phyloP scores from a whole-genome alignment of 1,140 invertebrate genomes.

The Mycetomoellerius zeteki region DNA sequence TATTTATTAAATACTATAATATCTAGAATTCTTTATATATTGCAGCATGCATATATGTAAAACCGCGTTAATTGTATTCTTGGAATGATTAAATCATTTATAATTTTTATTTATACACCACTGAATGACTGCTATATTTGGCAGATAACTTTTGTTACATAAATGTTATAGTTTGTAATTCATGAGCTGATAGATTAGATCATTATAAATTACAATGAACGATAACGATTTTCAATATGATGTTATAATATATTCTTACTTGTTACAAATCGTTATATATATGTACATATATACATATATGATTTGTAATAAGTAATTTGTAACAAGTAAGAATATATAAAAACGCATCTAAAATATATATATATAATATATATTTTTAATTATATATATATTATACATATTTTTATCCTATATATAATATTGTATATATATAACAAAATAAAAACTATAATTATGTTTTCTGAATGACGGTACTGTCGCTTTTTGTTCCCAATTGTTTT shows the following conservation, averaged over 20 bases:
- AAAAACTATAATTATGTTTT: not conserved
- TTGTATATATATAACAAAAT: too few species aligned
- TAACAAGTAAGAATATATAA: not conserved
- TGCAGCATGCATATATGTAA: conserved; percentile 40
- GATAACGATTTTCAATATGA: not conserved
- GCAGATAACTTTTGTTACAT: not conserved
- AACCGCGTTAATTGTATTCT: not conserved
- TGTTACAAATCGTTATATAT: not conserved
- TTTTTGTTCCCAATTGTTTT: not conserved
- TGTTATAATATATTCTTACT: conserved; percentile 3
- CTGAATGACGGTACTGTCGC: not conserved
- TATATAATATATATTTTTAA: too few species aligned
- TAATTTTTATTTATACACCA: conserved; percentile 1
- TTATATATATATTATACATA: too few species aligned
- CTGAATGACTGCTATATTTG: not conserved
- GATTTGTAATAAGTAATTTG: not conserved
- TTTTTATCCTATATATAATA: too few species aligned
- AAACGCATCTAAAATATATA: conserved; percentile 6
- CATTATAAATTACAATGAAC: not conserved
- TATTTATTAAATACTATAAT: not conserved
- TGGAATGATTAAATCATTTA: conserved; percentile 1
- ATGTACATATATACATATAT: too few species aligned
- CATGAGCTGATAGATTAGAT: not conserved
- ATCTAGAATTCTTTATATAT: conserved; percentile 20
- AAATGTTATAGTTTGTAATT: not conserved